Evolutionary conservation across 2,113 vertebrate species (phyloP).

Genomic region (Mohoua ochrocephala): DNA sequence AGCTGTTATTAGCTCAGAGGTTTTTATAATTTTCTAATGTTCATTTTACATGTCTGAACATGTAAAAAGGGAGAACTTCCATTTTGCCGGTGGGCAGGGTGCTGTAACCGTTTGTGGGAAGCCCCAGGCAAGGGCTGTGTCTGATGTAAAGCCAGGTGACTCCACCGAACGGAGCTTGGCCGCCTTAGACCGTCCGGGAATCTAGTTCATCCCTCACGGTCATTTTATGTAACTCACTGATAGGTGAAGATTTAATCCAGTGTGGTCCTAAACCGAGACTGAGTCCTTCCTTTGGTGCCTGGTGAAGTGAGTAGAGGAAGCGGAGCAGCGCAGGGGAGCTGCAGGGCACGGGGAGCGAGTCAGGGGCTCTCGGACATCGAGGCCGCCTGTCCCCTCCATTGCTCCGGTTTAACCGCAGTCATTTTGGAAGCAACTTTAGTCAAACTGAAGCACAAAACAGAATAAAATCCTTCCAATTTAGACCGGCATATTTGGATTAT

Average conservation of each 20-base stretch:
- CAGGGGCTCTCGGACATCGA: fast-evolving
- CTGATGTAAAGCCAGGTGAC: not conserved
- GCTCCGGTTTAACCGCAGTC: not conserved
- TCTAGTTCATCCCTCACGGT: not conserved
- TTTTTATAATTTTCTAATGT: not conserved
- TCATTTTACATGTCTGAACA: not conserved
- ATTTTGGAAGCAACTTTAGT: not conserved
- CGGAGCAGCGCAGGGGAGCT: fast-evolving
- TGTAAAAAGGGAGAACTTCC: not conserved
- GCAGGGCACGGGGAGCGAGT: not conserved
- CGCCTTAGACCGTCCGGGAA: not conserved
- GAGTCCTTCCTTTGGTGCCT: not conserved
- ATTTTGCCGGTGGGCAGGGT: not conserved
- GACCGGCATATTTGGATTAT: not conserved
- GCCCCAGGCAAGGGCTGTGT: not conserved
- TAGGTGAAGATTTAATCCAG: not conserved
- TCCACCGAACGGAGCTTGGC: not conserved
- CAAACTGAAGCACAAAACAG: not conserved
- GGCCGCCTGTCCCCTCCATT: not conserved
- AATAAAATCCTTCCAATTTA: not conserved
- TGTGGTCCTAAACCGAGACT: not conserved
- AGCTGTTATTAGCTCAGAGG: not conserved
- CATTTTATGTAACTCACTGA: not conserved
- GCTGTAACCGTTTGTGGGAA: not conserved
- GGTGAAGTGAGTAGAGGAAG: not conserved